These are phyloP conservation scores for Brotula barbata DNA, from an alignment of 2,797 vertebrate genomes.

Conservation along the genomic window DNA sequence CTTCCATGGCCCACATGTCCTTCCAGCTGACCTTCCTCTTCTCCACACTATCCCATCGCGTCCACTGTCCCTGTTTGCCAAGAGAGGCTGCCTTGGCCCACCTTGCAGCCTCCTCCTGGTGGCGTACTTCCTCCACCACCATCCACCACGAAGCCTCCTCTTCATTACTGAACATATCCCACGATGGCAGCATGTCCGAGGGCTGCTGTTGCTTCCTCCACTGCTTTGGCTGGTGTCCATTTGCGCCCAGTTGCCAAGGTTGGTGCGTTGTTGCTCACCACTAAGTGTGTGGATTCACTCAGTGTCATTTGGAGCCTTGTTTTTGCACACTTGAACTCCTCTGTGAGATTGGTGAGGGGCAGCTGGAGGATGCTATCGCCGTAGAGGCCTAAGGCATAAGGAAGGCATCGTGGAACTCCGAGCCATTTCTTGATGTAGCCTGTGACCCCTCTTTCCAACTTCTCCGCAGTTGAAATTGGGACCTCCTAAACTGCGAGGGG, in stretches of 20 bases:
- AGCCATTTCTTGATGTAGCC: too few species aligned
- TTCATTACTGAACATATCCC: constrained; percentile 4
- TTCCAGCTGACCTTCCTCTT: neutral
- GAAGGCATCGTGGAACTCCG: constrained; percentile 2
- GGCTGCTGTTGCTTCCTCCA: constrained; percentile 1
- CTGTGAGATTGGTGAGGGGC: neutral
- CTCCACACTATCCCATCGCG: neutral
- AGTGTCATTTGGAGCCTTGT: constrained; percentile 4
- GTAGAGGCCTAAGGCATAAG: constrained; percentile 6
- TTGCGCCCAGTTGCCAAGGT: neutral
- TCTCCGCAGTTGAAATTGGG: too few species aligned
- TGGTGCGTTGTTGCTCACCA: neutral
- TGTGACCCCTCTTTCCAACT: too few species aligned
- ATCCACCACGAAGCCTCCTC: neutral
- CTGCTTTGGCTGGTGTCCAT: constrained; percentile 8
- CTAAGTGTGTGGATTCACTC: constrained; percentile 6
- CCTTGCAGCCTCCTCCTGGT: neutral
- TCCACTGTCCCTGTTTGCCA: constrained; percentile 1
- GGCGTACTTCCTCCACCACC: constrained; percentile 4
- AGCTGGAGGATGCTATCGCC: neutral
- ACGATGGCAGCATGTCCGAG: constrained; percentile 3
- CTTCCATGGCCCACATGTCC: constrained; percentile 1
- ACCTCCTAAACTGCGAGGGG: too few species aligned
- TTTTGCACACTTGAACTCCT: constrained; percentile 5
- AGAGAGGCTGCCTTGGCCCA: neutral